Evolutionary conservation across 2,888 invertebrate species (phyloP).

Genomic region (Synergus itoensis): DNA sequence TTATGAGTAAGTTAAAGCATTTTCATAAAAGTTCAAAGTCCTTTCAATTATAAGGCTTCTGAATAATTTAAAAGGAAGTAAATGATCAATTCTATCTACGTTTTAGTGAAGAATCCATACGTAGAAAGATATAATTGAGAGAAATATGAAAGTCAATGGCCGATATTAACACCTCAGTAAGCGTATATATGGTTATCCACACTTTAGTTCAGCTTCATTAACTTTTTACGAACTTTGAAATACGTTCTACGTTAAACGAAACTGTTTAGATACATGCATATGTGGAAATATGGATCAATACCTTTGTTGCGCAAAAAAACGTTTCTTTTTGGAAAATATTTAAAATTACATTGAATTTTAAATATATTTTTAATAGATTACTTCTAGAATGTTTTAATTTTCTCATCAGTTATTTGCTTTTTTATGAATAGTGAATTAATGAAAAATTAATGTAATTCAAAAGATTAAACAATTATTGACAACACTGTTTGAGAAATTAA

Average conservation of each 20-base stretch:
- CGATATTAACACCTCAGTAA: constrained; percentile 33
- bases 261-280: not conserved
- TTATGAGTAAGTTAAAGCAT: not conserved
- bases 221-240: constrained; percentile 28
- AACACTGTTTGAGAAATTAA: no score
- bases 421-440: no score
- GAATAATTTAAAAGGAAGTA: no score
- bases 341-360: no score
- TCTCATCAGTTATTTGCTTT: no score
- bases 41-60: not conserved
- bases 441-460: no score
- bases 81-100: not conserved
- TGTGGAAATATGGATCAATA: constrained; percentile 4
- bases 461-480: no score
- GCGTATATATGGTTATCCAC: not conserved
- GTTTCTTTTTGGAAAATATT: no score
- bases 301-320: not conserved
- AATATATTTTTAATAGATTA: no score
- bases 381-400: no score
- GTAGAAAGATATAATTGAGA: not conserved
- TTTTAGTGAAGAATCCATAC: not conserved
- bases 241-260: constrained; percentile 2
- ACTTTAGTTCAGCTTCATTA: constrained; percentile 28
- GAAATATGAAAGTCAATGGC: constrained; percentile 7
- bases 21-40: not conserved